These are phyloP conservation scores for Ochropleura leucogaster DNA, from an alignment of 2,888 invertebrate genomes.

Conservation along the genomic window DNA sequence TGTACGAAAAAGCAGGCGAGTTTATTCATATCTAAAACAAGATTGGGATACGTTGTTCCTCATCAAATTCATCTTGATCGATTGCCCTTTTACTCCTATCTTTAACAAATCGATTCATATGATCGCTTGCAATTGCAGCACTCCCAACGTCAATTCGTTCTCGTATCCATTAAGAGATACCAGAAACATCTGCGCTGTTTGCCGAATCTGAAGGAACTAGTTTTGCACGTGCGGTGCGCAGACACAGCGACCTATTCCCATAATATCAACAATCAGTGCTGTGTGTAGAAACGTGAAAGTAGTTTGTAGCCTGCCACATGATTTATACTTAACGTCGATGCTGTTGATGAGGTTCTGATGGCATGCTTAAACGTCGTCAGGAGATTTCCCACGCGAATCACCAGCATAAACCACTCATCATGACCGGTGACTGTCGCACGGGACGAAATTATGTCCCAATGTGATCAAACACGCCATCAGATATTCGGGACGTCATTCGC, in stretches of 20 bases:
- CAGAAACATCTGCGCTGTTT: constrained; percentile 67
- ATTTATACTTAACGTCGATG: constrained; percentile 64
- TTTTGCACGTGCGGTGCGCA: constrained; percentile 68
- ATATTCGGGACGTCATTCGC: constrained; percentile 67
- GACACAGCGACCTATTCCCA: constrained; percentile 58
- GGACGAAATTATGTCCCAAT: constrained; percentile 59
- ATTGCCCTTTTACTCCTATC: constrained; percentile 78
- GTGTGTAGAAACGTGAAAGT: constrained; percentile 67
- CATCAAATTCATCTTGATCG: constrained; percentile 79
- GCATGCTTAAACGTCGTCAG: constrained; percentile 63
- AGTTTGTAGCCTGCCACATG: constrained; percentile 50
- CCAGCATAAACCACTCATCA: constrained; percentile 48
- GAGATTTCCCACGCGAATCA: constrained; percentile 75
- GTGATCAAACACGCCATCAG: constrained; percentile 56
- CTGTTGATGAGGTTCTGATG: constrained; percentile 76
- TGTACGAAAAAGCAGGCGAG: constrained; percentile 62
- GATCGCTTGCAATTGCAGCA: constrained; percentile 77
- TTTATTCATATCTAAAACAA: constrained; percentile 75
- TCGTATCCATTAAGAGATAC: constrained; percentile 73
- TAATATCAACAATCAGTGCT: constrained; percentile 60
- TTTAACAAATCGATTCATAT: constrained; percentile 81
- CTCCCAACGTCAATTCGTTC: constrained; percentile 71
- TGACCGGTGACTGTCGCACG: constrained; percentile 42
- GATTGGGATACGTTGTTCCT: constrained; percentile 73
- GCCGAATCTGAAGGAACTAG: constrained; percentile 69